Evolutionary conservation across 2,113 vertebrate species (phyloP).

Genomic region (Sylvicapra grimmia): DNA sequence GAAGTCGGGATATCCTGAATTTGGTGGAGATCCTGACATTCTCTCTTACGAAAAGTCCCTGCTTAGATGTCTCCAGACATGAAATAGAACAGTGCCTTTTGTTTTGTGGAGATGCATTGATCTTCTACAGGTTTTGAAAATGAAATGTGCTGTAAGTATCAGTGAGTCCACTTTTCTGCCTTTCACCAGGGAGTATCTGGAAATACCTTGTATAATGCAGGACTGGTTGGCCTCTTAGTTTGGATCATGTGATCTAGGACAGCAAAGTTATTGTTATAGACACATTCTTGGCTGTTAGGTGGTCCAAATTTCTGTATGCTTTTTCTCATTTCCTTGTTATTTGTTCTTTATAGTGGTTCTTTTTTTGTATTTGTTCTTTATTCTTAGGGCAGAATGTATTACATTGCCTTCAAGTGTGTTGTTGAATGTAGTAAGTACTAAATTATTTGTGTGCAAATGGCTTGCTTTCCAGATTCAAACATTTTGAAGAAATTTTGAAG

Average conservation of each 20-base stretch:
- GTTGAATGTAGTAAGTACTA: neutral
- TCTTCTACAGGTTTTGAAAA: slow-evolving; percentile 7
- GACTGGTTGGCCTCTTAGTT: neutral
- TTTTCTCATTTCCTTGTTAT: slow-evolving; percentile 30
- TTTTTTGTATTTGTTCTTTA: neutral
- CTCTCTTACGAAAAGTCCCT: neutral
- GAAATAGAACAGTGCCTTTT: neutral
- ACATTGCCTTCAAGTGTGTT: neutral
- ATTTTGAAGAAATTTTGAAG: neutral
- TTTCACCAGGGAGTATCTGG: neutral
- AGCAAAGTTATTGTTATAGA: slow-evolving; percentile 22
- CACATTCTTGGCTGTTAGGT: neutral
- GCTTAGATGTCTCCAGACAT: neutral
- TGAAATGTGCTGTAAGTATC: neutral
- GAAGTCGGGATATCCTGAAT: slow-evolving; percentile 44
- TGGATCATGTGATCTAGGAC: neutral
- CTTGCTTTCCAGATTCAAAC: slow-evolving; percentile 12
- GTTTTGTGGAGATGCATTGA: neutral
- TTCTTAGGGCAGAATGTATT: neutral
- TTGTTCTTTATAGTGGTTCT: neutral
- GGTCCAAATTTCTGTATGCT: neutral
- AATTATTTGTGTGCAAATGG: neutral
- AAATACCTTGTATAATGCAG: neutral
- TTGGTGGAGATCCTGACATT: neutral
- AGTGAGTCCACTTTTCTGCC: neutral